These are phyloP conservation scores for Menidia menidia DNA, from an alignment of 2,797 vertebrate genomes.

Conservation along the genomic window DNA sequence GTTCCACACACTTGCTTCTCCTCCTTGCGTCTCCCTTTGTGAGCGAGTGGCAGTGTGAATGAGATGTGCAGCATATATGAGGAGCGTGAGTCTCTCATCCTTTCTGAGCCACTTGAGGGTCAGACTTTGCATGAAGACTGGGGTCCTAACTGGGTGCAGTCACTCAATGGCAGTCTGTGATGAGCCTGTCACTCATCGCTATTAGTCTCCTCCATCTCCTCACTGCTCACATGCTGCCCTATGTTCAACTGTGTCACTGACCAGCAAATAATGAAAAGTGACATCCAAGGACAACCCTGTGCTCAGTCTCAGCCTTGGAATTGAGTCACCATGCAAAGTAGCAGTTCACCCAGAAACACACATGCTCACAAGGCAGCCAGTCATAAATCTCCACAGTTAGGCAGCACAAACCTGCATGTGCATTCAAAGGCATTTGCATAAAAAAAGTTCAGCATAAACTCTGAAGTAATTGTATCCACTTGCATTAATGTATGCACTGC, in stretches of 20 bases:
- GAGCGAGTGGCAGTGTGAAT: slow-evolving; percentile 14
- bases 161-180: slow-evolving; percentile 43
- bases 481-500: background rate
- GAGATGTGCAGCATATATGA: slow-evolving; percentile 17
- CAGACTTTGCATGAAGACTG: slow-evolving; percentile 44
- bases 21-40: slow-evolving; percentile 5
- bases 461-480: background rate
- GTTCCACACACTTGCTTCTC: slow-evolving; percentile 15
- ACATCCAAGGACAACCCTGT: slow-evolving; percentile 72
- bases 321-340: slow-evolving; percentile 69
- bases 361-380: slow-evolving; percentile 9
- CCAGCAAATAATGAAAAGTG: slow-evolving; percentile 74
- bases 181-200: slow-evolving; percentile 65
- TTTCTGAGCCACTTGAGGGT: slow-evolving; percentile 34
- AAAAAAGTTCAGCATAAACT: slow-evolving; percentile 10
- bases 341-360: slow-evolving; percentile 22
- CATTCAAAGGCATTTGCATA: background rate
- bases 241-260: slow-evolving; percentile 65
- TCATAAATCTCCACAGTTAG: slow-evolving; percentile 24
- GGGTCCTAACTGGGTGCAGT: slow-evolving; percentile 54
- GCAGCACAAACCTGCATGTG: background rate
- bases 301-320: slow-evolving; percentile 62
- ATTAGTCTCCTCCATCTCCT: slow-evolving; percentile 54
- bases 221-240: slow-evolving; percentile 72
- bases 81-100: slow-evolving; percentile 26